Base-by-base conservation (phyloP, 2,113 vertebrate genomes). In the Numida meleagris region DNA sequence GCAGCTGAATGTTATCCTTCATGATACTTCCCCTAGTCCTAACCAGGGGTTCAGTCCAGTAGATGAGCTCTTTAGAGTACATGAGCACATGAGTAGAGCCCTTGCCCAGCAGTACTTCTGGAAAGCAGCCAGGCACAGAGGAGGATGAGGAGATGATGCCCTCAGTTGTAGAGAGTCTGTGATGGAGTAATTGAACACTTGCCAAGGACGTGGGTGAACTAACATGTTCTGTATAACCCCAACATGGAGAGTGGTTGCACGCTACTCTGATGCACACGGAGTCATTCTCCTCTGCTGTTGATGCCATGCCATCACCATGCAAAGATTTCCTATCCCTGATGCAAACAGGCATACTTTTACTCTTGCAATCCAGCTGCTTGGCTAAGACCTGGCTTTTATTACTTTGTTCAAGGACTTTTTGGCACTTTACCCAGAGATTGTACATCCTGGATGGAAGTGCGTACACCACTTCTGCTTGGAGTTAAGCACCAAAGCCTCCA, bases 241-340 rank as follows among this genome's bases (percentile, higher is more conserved):
- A 14, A 58, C 2, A 0, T 1, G 0, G 29, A 61, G 38, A 2
- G 1, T 6, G 29, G 38, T 33, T 79, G 34, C 31, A 12, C 0
- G 0, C 59, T 75, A 42, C 50, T 71, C 66, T 24, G 12, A 48
- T 70, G 63, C 68, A 43, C 66, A 55, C 65, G 55, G 36, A 9
- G 24, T 71, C 7, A 2, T 71, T 88, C 61, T 72, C 74, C n/a
- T 27, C 16, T 1, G 0, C 36, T 51, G 51, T 31, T 42, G 21
- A 14, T 87, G 65, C 81, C 1, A 0, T 78, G 57, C 77, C 5
- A 40, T 38, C 18, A 4, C n/a, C 62, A 42, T 57, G 65, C 59
- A 71, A 34, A 74, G 42, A 66, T 33, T 86, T 84, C 10, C 21
- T 6, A 2, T 81, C 67, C 70, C 33, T 43, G 33, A 4, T 33